Conservation (phyloP, 2,888 invertebrate genomes). For the Eremobia ochroleuca region DNA sequence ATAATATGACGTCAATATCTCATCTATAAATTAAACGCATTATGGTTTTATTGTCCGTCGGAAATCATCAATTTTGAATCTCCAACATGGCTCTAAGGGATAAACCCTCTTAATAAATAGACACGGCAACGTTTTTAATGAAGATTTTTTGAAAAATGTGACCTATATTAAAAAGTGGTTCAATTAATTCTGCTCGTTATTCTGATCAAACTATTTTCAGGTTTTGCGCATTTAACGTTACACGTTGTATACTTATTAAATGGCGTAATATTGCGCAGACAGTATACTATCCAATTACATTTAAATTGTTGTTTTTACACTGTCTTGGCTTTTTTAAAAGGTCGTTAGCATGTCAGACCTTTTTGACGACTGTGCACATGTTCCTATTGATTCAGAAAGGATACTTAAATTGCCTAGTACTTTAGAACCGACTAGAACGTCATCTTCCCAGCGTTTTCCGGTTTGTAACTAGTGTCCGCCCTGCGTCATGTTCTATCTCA, state of each 20-base stretch:
- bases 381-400: constrained; percentile 4
- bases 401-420: constrained; percentile 13
- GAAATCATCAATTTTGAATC: too few relatives aligned
- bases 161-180: too few relatives aligned
- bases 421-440: not conserved
- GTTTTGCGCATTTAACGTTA: too few relatives aligned
- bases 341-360: not conserved
- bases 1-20: too few relatives aligned
- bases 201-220: too few relatives aligned
- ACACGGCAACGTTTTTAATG: too few relatives aligned
- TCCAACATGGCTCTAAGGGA: too few relatives aligned
- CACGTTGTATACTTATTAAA: constrained; percentile 23
- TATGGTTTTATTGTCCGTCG: too few relatives aligned
- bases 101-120: too few relatives aligned
- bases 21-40: too few relatives aligned
- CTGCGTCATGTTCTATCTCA: not conserved
- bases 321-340: not conserved
- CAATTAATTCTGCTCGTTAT: too few relatives aligned
- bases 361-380: not conserved
- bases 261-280: not conserved
- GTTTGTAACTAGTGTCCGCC: constrained; percentile 1
- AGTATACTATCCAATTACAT: constrained; percentile 7
- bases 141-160: too few relatives aligned
- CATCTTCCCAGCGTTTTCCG: constrained; percentile 2
- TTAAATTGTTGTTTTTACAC: not conserved